phyloP scores from a whole-genome alignment of 1,140 invertebrate genomes.

The Varroa destructor region DNA sequence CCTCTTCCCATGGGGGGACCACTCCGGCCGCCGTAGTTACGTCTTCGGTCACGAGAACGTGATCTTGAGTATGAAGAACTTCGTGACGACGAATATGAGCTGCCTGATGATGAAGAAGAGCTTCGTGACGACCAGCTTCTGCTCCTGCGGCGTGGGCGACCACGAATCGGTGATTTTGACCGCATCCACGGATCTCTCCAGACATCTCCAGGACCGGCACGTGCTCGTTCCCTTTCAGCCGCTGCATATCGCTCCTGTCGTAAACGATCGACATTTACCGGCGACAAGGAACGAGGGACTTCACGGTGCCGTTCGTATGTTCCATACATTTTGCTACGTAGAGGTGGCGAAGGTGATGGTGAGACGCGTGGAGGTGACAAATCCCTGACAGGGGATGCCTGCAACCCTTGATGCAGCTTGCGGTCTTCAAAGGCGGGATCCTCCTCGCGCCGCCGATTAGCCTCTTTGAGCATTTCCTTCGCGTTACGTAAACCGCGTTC shows the following conservation, averaged over 20 bases:
- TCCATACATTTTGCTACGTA: constrained; percentile 18
- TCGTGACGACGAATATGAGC: constrained; percentile 14
- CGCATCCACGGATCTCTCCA: constrained; percentile 27
- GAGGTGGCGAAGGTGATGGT: constrained; percentile 8
- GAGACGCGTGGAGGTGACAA: neutral
- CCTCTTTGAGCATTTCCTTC: constrained; percentile 17
- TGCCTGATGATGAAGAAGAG: constrained; percentile 5
- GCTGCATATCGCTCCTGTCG: constrained; percentile 15
- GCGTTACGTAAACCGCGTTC: constrained; percentile 11
- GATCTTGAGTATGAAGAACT: constrained; percentile 22
- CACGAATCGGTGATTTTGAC: constrained; percentile 8
- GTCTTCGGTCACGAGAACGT: constrained; percentile 2
- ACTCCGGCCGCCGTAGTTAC: neutral
- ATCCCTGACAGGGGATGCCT: constrained; percentile 3
- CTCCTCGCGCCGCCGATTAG: constrained; percentile 20
- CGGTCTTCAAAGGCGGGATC: constrained; percentile 24
- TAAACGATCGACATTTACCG: constrained; percentile 12
- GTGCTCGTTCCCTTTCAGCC: neutral
- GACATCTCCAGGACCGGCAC: neutral
- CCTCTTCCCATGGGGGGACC: too few relatives aligned
- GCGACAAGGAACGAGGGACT: neutral
- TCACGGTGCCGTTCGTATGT: constrained; percentile 5
- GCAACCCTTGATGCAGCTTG: constrained; percentile 19
- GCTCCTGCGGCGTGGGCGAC: neutral
- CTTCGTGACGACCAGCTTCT: constrained; percentile 18